phyloP scores from a whole-genome alignment of 2,113 vertebrate species.

The Centrocercus urophasianus region DNA sequence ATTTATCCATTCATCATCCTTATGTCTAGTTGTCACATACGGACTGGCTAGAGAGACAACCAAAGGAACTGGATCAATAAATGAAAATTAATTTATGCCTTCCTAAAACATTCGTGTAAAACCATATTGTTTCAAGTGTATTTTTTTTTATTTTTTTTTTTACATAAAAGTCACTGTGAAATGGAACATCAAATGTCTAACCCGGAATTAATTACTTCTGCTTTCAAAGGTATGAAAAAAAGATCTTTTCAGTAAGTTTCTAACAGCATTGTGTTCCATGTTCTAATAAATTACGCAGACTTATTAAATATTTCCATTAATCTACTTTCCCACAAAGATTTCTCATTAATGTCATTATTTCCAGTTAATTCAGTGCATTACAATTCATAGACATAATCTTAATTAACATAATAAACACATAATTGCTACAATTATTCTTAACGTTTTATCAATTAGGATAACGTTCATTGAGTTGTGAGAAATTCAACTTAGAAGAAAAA shows the following conservation, averaged over 20 bases:
- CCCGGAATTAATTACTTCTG: accelerated
- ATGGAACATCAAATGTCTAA: background rate
- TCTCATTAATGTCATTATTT: background rate
- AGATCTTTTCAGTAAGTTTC: background rate
- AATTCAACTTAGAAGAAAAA: background rate
- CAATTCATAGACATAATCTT: background rate
- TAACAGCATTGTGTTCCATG: background rate
- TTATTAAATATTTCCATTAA: background rate
- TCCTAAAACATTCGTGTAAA: background rate
- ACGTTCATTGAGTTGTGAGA: background rate
- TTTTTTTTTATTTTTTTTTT: background rate
- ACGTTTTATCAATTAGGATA: background rate
- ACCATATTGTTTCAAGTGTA: background rate
- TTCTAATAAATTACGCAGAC: background rate
- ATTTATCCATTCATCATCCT: background rate
- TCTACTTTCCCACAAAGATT: background rate
- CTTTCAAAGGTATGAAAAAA: background rate
- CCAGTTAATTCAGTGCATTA: background rate
- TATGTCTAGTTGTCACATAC: background rate
- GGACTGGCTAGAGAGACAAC: background rate
- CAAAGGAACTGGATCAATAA: background rate
- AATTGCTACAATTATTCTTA: background rate
- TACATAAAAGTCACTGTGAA: background rate
- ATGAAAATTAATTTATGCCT: background rate
- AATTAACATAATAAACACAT: background rate